phyloP scores from a whole-genome alignment of 2,888 invertebrate genomes.

The Podotricha telesiphe region DNA sequence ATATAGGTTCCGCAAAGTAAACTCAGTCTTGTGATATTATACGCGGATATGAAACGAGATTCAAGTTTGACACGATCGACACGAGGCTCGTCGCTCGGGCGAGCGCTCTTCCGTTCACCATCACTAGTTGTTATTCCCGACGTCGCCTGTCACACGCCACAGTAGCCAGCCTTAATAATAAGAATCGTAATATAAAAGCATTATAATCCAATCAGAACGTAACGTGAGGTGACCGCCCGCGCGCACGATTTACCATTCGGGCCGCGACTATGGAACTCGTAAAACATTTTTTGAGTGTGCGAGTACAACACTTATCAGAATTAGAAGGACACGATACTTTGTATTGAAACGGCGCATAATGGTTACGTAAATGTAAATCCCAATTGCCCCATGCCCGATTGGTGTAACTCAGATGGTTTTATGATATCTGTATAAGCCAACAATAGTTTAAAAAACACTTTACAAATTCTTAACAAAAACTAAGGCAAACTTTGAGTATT shows the following conservation, averaged over 20 bases:
- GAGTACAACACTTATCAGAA: constrained; percentile 64
- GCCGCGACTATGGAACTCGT: constrained; percentile 66
- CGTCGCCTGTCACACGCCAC: constrained; percentile 71
- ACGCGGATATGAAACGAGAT: constrained; percentile 47
- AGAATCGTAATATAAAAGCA: constrained; percentile 81
- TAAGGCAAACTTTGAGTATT: not conserved
- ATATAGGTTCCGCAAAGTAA: constrained; percentile 14
- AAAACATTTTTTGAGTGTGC: constrained; percentile 74
- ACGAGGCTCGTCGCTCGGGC: constrained; percentile 27
- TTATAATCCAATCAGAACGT: constrained; percentile 82
- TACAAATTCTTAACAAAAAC: not conserved
- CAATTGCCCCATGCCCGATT: constrained; percentile 32
- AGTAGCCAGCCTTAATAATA: constrained; percentile 77
- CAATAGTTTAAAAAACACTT: no score
- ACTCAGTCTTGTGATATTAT: constrained; percentile 34
- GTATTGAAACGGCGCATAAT: constrained; percentile 39
- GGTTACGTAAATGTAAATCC: constrained; percentile 39
- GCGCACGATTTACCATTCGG: constrained; percentile 73
- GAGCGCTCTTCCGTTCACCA: constrained; percentile 38
- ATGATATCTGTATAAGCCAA: not conserved
- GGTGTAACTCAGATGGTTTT: constrained; percentile 24
- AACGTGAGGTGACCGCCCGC: constrained; percentile 77
- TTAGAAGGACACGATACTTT: constrained; percentile 67
- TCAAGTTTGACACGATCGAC: constrained; percentile 42
- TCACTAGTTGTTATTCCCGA: constrained; percentile 73